Evolutionary conservation across 2,888 invertebrate species (phyloP), one percentile per base, ranked within the genome.

Genomic region (Pseudoips prasinana): DNA sequence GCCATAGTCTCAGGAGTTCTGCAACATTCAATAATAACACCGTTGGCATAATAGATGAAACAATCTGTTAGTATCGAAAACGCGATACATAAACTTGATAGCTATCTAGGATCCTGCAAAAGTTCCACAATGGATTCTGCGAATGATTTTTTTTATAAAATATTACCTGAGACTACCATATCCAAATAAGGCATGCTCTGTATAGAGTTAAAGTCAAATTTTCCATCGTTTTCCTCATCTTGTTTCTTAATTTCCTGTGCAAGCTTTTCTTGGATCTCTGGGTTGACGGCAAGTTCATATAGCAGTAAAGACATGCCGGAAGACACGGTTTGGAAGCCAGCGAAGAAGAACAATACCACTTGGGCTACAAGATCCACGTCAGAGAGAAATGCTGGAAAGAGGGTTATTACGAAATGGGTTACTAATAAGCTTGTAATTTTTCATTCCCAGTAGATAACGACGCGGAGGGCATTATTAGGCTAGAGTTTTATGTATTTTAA

Each of bases 1-100:
- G 70, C 90, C 90, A 91, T 5, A 62, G 62, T n/a, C 91, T 63
- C 2, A 91, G 53, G 0, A 78, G 36, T 53, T 91, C 91, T 53
- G 29, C 10, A 45, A 52, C n/a, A n/a, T n/a, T n/a, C n/a, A n/a
- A n/a, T n/a, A n/a, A n/a, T n/a, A n/a, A n/a, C n/a, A n/a, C n/a
- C n/a, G n/a, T n/a, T n/a, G n/a, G n/a, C n/a, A n/a, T n/a, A n/a
- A n/a, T n/a, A n/a, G n/a, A n/a, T n/a, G n/a, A n/a, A n/a, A n/a
- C n/a, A n/a, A n/a, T n/a, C n/a, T n/a, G n/a, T n/a, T n/a, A n/a
- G n/a, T n/a, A n/a, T n/a, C n/a, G n/a, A n/a, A n/a, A n/a, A n/a
- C n/a, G n/a, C n/a, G n/a, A n/a, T n/a, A n/a, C n/a, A n/a, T n/a
- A n/a, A n/a, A n/a, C n/a, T n/a, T n/a, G n/a, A n/a, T n/a, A n/a